phyloP scores from a whole-genome alignment of 2,797 vertebrate species.

The Urophycis tenuis region DNA sequence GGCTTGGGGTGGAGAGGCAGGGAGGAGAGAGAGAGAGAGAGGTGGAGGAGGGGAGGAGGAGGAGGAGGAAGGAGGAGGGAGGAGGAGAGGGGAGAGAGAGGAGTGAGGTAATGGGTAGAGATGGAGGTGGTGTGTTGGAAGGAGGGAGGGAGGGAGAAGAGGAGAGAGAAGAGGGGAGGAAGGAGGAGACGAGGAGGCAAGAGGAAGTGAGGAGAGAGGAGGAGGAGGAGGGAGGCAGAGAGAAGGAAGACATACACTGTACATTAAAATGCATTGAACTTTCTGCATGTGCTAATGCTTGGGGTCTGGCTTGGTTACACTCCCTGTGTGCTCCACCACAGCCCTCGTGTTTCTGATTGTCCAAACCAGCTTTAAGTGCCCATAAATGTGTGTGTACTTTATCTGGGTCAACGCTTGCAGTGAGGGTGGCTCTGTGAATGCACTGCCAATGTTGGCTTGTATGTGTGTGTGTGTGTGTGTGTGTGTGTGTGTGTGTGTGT shows the following conservation, averaged over 20 bases:
- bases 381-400: constrained; percentile 2
- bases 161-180: not conserved
- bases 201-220: not conserved
- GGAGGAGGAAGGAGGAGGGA: not conserved
- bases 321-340: not conserved
- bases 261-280: constrained; percentile 14
- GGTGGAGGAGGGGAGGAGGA: not conserved
- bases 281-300: constrained; percentile 30
- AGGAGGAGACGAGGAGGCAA: not conserved
- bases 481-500: not conserved
- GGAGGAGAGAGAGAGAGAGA: not conserved
- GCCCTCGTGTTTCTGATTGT: not conserved
- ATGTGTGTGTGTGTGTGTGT: constrained; percentile 1
- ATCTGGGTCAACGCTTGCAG: constrained; percentile 6
- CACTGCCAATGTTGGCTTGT: not conserved
- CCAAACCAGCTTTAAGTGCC: not conserved
- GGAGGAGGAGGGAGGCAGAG: not conserved
- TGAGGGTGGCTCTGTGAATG: not conserved
- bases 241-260: not conserved
- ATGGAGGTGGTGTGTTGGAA: no score
- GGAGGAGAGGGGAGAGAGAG: not conserved
- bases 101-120: not conserved
- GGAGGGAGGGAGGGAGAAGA: not conserved
- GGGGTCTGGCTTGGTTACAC: constrained; percentile 24
- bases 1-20: constrained; percentile 56